phyloP scores from a whole-genome alignment of 2,797 vertebrate genomes.

The Lepilemur ruficaudatus region DNA sequence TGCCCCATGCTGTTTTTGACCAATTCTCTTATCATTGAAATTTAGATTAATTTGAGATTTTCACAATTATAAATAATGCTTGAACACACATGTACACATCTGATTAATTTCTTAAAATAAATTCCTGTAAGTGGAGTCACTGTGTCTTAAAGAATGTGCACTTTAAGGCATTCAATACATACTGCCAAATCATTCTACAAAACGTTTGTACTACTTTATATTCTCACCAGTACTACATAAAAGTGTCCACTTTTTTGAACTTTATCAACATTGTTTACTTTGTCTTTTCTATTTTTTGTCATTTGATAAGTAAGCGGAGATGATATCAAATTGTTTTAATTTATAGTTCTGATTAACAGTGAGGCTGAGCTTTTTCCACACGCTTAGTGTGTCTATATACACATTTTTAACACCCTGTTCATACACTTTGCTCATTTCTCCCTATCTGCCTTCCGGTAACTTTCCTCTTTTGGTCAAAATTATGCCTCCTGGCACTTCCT shows the following conservation, averaged over 20 bases:
- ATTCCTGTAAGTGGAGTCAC: not conserved
- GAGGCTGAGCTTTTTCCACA: not conserved
- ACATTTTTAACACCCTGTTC: not conserved
- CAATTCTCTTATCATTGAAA: not conserved
- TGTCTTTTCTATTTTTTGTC: not conserved
- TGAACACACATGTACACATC: not conserved
- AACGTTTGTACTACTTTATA: not conserved
- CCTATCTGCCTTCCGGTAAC: not conserved
- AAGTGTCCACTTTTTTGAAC: not conserved
- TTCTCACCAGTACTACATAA: not conserved
- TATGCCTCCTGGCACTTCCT: constrained; percentile 34
- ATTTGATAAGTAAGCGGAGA: not conserved
- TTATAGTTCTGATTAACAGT: not conserved
- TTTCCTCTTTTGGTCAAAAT: not conserved
- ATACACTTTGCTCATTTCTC: not conserved
- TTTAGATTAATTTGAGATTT: not conserved
- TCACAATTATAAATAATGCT: not conserved
- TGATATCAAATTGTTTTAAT: not conserved
- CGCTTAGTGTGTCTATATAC: not conserved
- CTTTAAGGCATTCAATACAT: not conserved
- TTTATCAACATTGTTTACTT: not conserved
- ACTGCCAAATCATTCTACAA: not conserved
- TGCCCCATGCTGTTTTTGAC: not conserved
- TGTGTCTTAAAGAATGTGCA: not conserved
- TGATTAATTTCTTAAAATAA: not conserved